Evolutionary conservation across 2,797 vertebrate genomes (phyloP).

Genomic region (Luscinia luscinia): DNA sequence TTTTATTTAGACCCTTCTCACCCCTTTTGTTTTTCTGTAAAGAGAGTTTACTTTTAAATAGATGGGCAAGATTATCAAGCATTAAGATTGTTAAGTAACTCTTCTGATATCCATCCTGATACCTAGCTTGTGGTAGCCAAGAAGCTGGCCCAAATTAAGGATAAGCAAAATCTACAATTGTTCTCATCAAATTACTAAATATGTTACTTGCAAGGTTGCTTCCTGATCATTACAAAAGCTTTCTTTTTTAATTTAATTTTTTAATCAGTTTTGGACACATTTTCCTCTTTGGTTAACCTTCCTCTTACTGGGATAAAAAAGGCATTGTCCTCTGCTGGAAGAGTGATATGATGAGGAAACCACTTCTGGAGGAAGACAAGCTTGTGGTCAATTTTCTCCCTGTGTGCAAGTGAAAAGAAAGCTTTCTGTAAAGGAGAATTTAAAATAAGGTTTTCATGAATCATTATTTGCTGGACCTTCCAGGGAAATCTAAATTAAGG

Average conservation of each 20-base stretch:
- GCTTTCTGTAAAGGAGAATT: conserved; percentile 40
- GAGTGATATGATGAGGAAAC: conserved; percentile 73
- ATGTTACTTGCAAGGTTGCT: not conserved
- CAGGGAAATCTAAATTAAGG: conserved; percentile 65
- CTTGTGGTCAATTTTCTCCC: conserved; percentile 64
- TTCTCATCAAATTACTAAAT: not conserved
- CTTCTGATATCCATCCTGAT: not conserved
- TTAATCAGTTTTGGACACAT: conserved; percentile 69
- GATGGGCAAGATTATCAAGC: not conserved
- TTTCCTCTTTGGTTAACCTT: conserved; percentile 74
- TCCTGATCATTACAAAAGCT: conserved; percentile 1
- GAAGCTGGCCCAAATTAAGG: not conserved
- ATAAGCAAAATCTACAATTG: not conserved
- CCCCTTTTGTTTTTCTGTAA: rapidly evolving
- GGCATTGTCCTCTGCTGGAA: conserved; percentile 68
- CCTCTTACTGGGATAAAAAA: conserved; percentile 56
- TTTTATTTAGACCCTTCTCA: not conserved
- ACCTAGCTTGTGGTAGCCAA: not conserved
- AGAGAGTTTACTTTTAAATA: not conserved
- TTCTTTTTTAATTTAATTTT: not conserved
- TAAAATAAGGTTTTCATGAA: conserved; percentile 61
- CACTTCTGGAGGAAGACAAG: conserved; percentile 70
- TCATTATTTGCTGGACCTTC: conserved; percentile 66
- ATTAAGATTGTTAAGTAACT: not conserved
- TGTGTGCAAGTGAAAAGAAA: conserved; percentile 20